Evolutionary conservation across 2,888 invertebrate species (phyloP).

Genomic region (Teleiodes luculella): DNA sequence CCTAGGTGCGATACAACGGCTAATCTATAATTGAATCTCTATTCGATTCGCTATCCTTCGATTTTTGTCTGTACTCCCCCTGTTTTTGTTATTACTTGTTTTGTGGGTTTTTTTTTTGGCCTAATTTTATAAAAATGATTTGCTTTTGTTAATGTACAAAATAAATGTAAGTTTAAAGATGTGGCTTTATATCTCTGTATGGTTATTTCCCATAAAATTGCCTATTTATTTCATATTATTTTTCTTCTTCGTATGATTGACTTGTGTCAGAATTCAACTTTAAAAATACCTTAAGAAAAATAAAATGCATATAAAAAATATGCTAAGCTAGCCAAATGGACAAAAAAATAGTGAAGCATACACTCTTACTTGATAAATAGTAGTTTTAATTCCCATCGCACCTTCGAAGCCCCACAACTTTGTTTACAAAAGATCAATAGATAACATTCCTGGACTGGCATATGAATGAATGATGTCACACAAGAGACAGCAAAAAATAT

Average conservation of each 20-base stretch:
- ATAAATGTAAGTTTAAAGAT: too few species aligned
- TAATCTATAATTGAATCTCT: constrained; percentile 78
- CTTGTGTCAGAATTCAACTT: too few species aligned
- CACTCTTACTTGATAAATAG: background rate
- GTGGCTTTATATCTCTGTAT: too few species aligned
- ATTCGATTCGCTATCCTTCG: constrained; percentile 66
- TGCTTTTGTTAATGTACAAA: too few species aligned
- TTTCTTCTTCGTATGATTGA: too few species aligned
- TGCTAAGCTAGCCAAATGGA: too few species aligned
- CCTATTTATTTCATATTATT: too few species aligned
- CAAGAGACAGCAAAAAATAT: constrained; percentile 47
- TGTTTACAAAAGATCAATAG: constrained; percentile 26
- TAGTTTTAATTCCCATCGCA: constrained; percentile 14
- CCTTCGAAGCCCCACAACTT: constrained; percentile 8
- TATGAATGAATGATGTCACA: constrained; percentile 29
- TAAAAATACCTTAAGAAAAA: too few species aligned
- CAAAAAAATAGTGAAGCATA: background rate
- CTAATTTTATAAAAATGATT: constrained; percentile 20
- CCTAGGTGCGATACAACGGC: constrained; percentile 65
- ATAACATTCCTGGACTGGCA: constrained; percentile 25
- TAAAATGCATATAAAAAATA: too few species aligned
- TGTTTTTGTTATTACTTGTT: constrained; percentile 36
- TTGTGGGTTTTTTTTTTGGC: constrained; percentile 23
- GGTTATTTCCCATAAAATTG: too few species aligned
- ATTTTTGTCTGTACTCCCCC: constrained; percentile 50